A percentile compares a stretch with the other conserved stretches of the same genome.
Conservation (phyloP, 2,888 invertebrate species). For the Andrena chrysosceles region DNA sequence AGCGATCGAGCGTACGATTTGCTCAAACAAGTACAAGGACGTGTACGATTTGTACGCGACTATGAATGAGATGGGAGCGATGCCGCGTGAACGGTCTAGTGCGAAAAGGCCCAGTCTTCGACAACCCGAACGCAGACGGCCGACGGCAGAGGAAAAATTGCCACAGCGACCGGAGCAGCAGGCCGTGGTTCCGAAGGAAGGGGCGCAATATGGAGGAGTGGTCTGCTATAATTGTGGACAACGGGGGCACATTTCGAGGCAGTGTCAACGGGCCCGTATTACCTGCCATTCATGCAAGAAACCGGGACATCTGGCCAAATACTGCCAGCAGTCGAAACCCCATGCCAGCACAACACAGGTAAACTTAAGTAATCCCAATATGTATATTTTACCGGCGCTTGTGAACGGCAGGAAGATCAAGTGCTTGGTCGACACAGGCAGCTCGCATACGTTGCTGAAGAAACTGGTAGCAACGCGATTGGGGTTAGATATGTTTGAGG, state of each 20-base stretch:
- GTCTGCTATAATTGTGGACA: background rate
- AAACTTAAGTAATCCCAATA: background rate
- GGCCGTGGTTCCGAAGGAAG: background rate
- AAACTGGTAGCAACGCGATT: background rate
- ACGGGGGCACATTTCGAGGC: background rate
- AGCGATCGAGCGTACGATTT: background rate
- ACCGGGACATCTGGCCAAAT: background rate
- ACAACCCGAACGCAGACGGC: background rate
- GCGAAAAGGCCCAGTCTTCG: too few relatives aligned
- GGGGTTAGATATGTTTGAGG: background rate
- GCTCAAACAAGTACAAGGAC: background rate
- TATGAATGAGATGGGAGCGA: background rate
- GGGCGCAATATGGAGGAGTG: background rate
- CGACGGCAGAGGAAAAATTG: background rate
- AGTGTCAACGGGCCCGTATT: background rate
- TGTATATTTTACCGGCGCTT: background rate
- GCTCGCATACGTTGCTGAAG: background rate
- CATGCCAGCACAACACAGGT: background rate
- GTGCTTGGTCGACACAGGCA: constrained; percentile 6
- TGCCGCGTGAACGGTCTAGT: too few relatives aligned
- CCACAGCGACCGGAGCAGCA: too few relatives aligned
- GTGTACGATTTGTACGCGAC: background rate
- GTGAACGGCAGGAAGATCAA: background rate
- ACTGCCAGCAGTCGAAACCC: background rate
- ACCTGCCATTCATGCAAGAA: background rate